phyloP scores from a whole-genome alignment of 2,888 invertebrate genomes.

The Calameuta pallipes region DNA sequence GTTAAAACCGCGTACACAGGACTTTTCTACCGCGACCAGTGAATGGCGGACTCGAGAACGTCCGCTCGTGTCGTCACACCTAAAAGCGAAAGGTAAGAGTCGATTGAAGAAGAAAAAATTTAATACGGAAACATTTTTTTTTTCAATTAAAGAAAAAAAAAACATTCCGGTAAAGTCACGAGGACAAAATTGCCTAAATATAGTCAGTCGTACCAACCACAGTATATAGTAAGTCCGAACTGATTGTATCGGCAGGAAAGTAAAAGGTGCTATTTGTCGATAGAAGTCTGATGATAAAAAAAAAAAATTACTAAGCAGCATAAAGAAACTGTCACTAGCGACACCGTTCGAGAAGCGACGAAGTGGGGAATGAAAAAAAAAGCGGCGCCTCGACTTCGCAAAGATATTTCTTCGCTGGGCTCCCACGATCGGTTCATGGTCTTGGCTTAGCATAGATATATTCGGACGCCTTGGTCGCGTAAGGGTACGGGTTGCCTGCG shows the following conservation, averaged over 20 bases:
- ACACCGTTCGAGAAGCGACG: slow-evolving; percentile 4
- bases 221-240: not conserved
- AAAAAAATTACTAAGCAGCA: slow-evolving; percentile 11
- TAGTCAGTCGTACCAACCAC: too few species aligned
- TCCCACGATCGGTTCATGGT: slow-evolving; percentile 61
- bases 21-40: too few species aligned
- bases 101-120: too few species aligned
- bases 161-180: too few species aligned
- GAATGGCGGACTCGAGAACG: too few species aligned
- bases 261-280: slow-evolving; percentile 34
- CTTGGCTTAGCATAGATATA: slow-evolving; percentile 27
- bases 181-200: too few species aligned
- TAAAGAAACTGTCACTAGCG: not conserved
- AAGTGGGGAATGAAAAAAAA: not conserved
- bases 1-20: too few species aligned
- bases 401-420: slow-evolving; percentile 41
- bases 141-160: too few species aligned
- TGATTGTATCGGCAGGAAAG: slow-evolving; percentile 39
- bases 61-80: too few species aligned
- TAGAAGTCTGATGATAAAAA: slow-evolving; percentile 17
- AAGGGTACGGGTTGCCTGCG: slow-evolving; percentile 25
- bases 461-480: slow-evolving; percentile 25
- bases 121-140: too few species aligned
- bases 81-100: too few species aligned
- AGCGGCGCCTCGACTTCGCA: not conserved